Base-by-base conservation (phyloP, 1,140 invertebrate species). In the Notospermus geniculatus region DNA sequence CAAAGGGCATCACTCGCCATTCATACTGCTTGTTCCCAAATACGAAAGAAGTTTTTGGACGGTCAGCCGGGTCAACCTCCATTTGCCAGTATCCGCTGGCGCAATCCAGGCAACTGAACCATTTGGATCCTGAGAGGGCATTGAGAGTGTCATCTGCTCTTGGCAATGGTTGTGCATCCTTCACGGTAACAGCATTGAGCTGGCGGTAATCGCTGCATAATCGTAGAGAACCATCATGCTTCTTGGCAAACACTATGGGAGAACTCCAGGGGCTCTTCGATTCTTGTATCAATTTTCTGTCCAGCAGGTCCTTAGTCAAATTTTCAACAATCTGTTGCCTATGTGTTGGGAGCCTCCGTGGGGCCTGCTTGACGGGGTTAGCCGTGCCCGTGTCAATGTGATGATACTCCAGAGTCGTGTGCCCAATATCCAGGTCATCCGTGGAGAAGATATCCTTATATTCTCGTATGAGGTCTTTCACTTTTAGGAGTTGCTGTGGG, bases 61-160 rank as follows among this genome's bases (percentile, higher is more conserved):
- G 71, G 54, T 76, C 73, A 2, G 68, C 59, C 15, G 59, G 13
- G 7, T 75, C 54, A 15, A 85, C 58, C 30, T 54, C 56, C 2
- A 84, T 66, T 57, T 83, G 83, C 78, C 78, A 80, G 54, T 70
- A 77, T 9, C 77, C 76, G 11, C 13, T 46, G 32, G 57, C 63
- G 25, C 72, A 54, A 41, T 74, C 70, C 11, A 71, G 15, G 2
- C 32, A 56, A 5, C 62, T 69, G 46, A 67, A 74, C 17, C 58
- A 69, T 30, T 58, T 63, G 9, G 64, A 36, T 11, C 64, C 55
- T 22, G 57, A 59, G 43, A 70, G 54, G 13, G 62, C 36, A 9
- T 59, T 53, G 7, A 77, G 39, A 0, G 68, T 66, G 46, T 76
- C 74, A 45, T 73, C 73, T 45, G 72, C 70, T 22, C 66, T 52